A percentile compares a stretch with the other conserved stretches of the same genome.
Conservation (phyloP, 2,113 vertebrate genomes). For the Perognathus longimembris region DNA sequence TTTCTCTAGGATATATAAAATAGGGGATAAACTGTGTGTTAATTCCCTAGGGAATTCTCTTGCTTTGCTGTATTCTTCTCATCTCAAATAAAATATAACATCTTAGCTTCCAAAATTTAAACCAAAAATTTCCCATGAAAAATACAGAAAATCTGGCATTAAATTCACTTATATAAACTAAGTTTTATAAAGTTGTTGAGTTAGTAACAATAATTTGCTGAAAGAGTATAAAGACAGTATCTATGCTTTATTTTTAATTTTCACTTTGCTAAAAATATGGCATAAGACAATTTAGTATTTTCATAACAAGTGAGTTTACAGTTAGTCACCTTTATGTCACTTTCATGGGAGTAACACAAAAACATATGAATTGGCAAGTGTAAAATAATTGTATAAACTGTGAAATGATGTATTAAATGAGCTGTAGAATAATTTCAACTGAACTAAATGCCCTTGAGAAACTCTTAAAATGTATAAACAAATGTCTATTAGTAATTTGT, state of each 20-base stretch:
- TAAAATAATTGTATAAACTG: not conserved
- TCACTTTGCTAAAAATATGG: not conserved
- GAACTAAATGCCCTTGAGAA: not conserved
- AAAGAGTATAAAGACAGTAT: not conserved
- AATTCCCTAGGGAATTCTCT: not conserved
- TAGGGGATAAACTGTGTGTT: not conserved
- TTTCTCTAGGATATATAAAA: not conserved
- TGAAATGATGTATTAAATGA: not conserved
- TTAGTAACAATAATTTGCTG: not conserved
- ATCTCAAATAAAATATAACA: not conserved
- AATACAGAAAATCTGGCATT: not conserved
- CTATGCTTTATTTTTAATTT: not conserved
- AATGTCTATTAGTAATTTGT: fast-evolving
- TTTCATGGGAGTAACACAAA: not conserved
- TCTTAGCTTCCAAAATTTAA: not conserved
- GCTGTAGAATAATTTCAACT: not conserved
- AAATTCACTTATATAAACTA: constrained; percentile 18
- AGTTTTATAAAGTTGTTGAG: not conserved
- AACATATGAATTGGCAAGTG: not conserved
- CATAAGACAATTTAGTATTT: constrained; percentile 1
- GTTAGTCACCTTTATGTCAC: not conserved
- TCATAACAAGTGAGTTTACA: not conserved
- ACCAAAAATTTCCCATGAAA: not conserved
- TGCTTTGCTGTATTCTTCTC: not conserved
- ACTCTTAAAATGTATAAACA: not conserved